These are phyloP conservation scores for Trochalopteron elliotii DNA, from an alignment of 2,113 vertebrate species.

Conservation along the genomic window DNA sequence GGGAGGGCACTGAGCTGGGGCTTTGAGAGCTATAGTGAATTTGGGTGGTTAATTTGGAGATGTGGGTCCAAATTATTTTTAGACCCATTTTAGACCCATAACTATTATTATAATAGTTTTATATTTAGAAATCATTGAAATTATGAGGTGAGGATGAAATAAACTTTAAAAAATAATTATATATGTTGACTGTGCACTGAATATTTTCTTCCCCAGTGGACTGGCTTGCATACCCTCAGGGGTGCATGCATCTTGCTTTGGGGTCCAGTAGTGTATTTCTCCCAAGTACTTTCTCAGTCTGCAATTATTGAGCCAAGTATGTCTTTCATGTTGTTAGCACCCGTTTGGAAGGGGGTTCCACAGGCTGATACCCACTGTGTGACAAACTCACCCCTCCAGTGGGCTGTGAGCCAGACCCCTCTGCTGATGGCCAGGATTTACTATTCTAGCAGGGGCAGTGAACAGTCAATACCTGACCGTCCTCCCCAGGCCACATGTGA, in stretches of 20 bases:
- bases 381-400: not conserved
- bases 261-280: not conserved
- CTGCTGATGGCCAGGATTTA: rapidly evolving
- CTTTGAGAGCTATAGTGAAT: not conserved
- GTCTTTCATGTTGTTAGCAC: not conserved
- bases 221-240: not conserved
- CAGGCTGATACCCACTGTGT: not conserved
- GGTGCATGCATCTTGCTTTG: not conserved
- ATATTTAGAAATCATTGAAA: not conserved
- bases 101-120: not conserved
- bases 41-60: not conserved
- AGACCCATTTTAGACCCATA: too few relatives aligned
- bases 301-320: not conserved
- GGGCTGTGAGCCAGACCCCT: not conserved
- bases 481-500: not conserved
- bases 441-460: not conserved
- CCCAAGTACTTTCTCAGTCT: not conserved
- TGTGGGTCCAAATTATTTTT: not conserved
- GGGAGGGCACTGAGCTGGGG: not conserved
- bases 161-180: not conserved
- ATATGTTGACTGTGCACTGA: not conserved
- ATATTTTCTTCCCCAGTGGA: not conserved
- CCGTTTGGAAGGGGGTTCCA: not conserved
- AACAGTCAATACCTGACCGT: not conserved
- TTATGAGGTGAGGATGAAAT: not conserved